Percentiles rank a stretch among this genome's conserved stretches.
Evolutionary conservation across 2,888 invertebrate genomes (phyloP).

Genomic region (Drosophila paramelanica): DNA sequence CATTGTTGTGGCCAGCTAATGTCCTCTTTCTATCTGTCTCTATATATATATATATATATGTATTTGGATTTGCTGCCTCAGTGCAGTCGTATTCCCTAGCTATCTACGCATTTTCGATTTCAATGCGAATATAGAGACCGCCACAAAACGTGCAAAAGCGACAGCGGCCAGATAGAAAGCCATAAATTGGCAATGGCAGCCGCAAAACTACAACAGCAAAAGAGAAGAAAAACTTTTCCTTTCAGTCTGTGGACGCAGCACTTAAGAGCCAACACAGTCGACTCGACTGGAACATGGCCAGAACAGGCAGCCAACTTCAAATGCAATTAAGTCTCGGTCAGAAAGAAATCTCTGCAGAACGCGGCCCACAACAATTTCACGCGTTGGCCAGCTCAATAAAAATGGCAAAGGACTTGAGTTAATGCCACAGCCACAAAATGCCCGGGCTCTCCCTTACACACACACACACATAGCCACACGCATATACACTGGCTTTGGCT

Average conservation of each 20-base stretch:
- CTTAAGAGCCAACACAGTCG: constrained; percentile 55
- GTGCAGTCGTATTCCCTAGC: constrained; percentile 56
- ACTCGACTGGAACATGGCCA: constrained; percentile 10
- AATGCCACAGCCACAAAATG: constrained; percentile 58
- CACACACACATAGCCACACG: constrained; percentile 1
- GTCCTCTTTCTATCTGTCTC: constrained; percentile 4
- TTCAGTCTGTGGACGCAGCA: constrained; percentile 62
- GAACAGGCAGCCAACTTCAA: constrained; percentile 63
- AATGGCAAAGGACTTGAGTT: constrained; percentile 74
- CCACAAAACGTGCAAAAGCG: constrained; percentile 29
- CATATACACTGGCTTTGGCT: constrained; percentile 20
- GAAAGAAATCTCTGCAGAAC: constrained; percentile 57
- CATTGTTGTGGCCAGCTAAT: constrained; percentile 44
- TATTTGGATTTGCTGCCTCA: constrained; percentile 10
- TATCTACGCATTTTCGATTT: constrained; percentile 76
- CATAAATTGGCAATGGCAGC: constrained; percentile 77
- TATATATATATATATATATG: constrained; percentile 5
- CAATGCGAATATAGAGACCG: constrained; percentile 59
- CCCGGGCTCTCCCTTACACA: background rate
- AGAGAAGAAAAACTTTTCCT: constrained; percentile 66
- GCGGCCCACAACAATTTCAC: constrained; percentile 72
- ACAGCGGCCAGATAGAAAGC: constrained; percentile 16
- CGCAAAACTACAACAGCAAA: constrained; percentile 43
- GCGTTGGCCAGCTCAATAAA: constrained; percentile 75
- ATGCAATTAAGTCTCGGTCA: constrained; percentile 72